Evolutionary conservation across 2,113 vertebrate genomes (phyloP).

Genomic region (Larimichthys crocea): DNA sequence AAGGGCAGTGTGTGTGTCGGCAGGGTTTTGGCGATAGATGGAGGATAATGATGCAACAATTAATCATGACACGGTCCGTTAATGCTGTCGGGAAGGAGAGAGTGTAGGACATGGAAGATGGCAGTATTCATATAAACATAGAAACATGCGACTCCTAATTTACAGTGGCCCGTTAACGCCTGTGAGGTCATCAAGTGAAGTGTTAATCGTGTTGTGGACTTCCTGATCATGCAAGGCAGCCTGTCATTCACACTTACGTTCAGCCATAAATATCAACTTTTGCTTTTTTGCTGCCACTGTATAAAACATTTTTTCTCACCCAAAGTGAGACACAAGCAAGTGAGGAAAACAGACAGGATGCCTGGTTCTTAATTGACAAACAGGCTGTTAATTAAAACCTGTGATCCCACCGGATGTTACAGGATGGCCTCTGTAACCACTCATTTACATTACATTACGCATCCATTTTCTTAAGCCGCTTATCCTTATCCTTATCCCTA

Average conservation of each 20-base stretch:
- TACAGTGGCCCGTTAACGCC: slow-evolving; percentile 43
- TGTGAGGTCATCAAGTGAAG: slow-evolving; percentile 46
- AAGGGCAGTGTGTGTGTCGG: slow-evolving; percentile 86
- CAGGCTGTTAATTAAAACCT: neutral
- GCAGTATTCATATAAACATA: slow-evolving; percentile 31
- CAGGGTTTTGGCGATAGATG: slow-evolving; percentile 85
- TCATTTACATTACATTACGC: neutral
- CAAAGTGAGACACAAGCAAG: neutral
- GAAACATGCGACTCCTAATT: slow-evolving; percentile 38
- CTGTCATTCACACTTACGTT: slow-evolving; percentile 24
- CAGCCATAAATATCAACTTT: slow-evolving; percentile 2
- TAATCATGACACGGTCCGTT: slow-evolving; percentile 91
- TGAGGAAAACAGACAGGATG: neutral
- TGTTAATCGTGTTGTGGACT: slow-evolving; percentile 24
- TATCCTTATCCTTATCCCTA: too few species aligned
- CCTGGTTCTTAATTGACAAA: neutral
- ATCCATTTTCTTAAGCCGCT: neutral
- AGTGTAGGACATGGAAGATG: slow-evolving; percentile 36
- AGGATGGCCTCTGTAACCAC: neutral
- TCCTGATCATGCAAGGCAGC: slow-evolving; percentile 27
- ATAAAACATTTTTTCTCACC: neutral
- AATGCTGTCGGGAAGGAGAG: slow-evolving; percentile 39
- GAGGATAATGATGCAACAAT: slow-evolving; percentile 85
- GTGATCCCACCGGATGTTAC: neutral
- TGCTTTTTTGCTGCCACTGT: neutral